Conservation (phyloP, 2,797 vertebrate species). For the Enteromius unitaeniatus region DNA sequence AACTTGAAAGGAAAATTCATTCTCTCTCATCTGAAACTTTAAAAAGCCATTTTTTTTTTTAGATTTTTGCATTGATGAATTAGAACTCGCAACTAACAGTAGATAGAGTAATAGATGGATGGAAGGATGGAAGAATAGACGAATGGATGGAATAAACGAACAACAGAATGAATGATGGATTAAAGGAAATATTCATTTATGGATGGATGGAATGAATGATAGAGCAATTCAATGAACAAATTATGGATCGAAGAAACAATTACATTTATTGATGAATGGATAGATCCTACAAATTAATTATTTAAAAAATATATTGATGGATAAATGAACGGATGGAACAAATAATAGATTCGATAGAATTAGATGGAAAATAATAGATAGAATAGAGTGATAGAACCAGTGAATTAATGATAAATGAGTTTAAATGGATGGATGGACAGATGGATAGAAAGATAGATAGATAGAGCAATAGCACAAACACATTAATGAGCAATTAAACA, state of each 20-base stretch:
- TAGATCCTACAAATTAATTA: background rate
- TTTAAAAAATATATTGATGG: background rate
- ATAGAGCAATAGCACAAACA: background rate
- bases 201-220: background rate
- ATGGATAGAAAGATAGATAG: background rate
- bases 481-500: background rate
- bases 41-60: background rate
- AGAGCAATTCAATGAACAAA: background rate
- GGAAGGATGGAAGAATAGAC: background rate
- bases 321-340: background rate
- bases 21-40: background rate
- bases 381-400: background rate
- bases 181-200: background rate
- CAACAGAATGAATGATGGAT: background rate
- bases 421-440: background rate
- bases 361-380: background rate
- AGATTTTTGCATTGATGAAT: background rate
- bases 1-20: background rate
- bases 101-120: background rate
- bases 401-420: background rate
- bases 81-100: background rate
- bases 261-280: background rate
- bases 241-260: background rate
- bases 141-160: background rate
- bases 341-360: no score